Evolutionary conservation across 2,797 vertebrate genomes (phyloP).

Genomic region (Hylomyscus alleni): DNA sequence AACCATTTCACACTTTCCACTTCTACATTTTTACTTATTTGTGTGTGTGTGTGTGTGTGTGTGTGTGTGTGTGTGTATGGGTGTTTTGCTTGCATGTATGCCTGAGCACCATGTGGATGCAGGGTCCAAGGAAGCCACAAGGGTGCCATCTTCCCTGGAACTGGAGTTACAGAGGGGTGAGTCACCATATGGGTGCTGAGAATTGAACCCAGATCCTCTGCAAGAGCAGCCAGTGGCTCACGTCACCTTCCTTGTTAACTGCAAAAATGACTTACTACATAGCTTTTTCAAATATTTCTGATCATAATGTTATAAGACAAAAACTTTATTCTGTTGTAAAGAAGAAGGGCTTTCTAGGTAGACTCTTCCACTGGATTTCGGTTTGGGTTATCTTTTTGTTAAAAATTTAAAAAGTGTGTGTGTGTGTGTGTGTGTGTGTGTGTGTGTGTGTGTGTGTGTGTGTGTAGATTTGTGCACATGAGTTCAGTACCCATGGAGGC

Average conservation of each 20-base stretch:
- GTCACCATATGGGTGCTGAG: neutral
- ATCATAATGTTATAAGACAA: slow-evolving; percentile 35
- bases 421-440: neutral
- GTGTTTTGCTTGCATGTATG: neutral
- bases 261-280: slow-evolving; percentile 13
- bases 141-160: neutral
- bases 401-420: neutral
- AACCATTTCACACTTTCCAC: neutral
- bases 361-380: neutral
- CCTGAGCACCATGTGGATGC: neutral
- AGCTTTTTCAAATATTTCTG: slow-evolving; percentile 55
- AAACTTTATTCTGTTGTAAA: neutral
- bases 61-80: neutral
- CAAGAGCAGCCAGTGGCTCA: neutral
- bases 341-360: neutral
- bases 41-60: neutral
- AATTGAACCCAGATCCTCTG: neutral
- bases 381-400: slow-evolving; percentile 1
- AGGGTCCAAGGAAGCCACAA: neutral
- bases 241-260: neutral
- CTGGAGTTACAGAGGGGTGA: neutral
- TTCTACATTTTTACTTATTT: neutral
- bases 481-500: neutral
- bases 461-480: neutral
- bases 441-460: neutral